Evolutionary conservation across 35 echinoderm and acorn worm genomes (phyloP).

Genomic region (Lytechinus variegatus): DNA sequence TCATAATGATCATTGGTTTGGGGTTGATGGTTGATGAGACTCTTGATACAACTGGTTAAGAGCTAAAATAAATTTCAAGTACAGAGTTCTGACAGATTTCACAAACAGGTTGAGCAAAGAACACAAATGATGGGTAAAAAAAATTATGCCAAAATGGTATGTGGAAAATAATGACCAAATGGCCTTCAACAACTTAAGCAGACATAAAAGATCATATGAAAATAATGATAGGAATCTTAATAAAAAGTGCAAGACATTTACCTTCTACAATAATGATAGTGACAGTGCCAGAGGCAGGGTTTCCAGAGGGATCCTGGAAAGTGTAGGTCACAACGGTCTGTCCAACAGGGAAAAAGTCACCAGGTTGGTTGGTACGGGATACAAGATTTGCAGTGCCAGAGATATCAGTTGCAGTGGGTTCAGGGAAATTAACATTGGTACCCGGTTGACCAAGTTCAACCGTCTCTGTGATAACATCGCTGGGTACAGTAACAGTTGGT

Average conservation of each 20-base stretch:
- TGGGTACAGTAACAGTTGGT: not conserved
- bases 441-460: constrained; percentile 54
- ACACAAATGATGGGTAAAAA: too few relatives aligned
- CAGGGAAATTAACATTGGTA: not conserved
- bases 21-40: too few relatives aligned
- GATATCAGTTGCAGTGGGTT: constrained; percentile 62
- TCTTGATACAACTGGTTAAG: too few relatives aligned
- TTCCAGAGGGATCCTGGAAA: constrained; percentile 35
- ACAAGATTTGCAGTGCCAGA: constrained; percentile 15
- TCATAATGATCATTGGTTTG: too few relatives aligned
- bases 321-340: constrained; percentile 43
- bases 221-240: too few relatives aligned
- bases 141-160: too few relatives aligned
- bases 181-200: too few relatives aligned
- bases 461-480: not conserved
- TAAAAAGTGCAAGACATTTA: constrained; percentile 12
- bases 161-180: too few relatives aligned
- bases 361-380: not conserved
- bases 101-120: too few relatives aligned
- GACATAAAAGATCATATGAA: too few relatives aligned
- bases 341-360: constrained; percentile 42
- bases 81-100: too few relatives aligned
- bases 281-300: constrained; percentile 4
- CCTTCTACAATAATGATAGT: constrained; percentile 41
- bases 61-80: too few relatives aligned